Percentiles rank a stretch among this genome's conserved stretches.
phyloP scores from a whole-genome alignment of 2,888 invertebrate species.

The Melolontha melolontha region DNA sequence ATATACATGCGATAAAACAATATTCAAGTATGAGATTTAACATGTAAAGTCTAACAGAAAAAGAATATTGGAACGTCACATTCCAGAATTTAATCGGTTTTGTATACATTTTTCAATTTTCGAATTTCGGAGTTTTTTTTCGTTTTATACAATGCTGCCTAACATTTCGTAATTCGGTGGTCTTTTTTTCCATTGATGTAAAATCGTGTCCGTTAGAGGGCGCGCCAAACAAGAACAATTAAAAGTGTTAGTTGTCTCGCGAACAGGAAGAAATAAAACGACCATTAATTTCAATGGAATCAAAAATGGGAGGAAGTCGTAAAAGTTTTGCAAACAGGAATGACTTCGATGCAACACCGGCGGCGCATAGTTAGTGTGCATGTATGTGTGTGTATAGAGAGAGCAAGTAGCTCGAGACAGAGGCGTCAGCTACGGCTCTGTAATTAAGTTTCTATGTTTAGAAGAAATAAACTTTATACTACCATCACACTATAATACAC shows the following conservation, averaged over 20 bases:
- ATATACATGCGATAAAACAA: neutral
- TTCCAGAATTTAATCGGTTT: no score
- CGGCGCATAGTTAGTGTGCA: neutral
- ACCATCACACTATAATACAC: slow-evolving; percentile 15
- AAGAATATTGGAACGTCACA: no score
- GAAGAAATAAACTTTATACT: slow-evolving; percentile 22
- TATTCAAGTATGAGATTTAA: neutral
- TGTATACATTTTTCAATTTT: no score
- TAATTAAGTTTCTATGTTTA: slow-evolving; percentile 31
- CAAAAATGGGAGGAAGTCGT: slow-evolving; percentile 31
- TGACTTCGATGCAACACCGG: neutral
- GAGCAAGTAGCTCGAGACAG: no score
- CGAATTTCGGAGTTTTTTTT: no score
- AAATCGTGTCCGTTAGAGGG: neutral
- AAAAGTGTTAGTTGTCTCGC: slow-evolving; percentile 21
- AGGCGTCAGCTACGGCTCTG: neutral
- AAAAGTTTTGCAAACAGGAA: slow-evolving; percentile 23
- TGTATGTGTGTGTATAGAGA: no score
- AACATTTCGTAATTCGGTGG: no score
- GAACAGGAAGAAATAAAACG: slow-evolving; percentile 32
- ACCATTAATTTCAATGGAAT: slow-evolving; percentile 25
- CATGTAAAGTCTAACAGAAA: no score
- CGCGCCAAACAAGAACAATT: slow-evolving; percentile 18
- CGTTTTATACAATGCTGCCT: no score
- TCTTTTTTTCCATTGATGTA: neutral